These are phyloP conservation scores for Antheraea pernyi DNA, from an alignment of 1,140 invertebrate species.

Conservation along the genomic window DNA sequence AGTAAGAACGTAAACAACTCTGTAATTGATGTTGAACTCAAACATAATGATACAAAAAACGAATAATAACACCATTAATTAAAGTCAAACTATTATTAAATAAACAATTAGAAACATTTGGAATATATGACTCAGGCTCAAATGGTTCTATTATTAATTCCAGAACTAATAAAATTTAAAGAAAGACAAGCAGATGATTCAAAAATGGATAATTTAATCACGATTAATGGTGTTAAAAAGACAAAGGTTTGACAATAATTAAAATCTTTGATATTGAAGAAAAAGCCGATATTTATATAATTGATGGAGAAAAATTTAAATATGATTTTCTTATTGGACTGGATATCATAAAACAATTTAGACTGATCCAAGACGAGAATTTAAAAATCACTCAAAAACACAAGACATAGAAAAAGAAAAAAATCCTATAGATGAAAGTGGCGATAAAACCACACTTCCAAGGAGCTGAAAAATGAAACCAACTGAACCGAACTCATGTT, in stretches of 20 bases:
- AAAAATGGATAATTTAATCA: conserved; percentile 33
- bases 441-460: no score
- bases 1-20: conserved; percentile 27
- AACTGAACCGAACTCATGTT: no score
- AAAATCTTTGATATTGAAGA: conserved; percentile 30
- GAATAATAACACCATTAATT: no score
- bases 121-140: conserved; percentile 46
- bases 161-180: conserved; percentile 37
- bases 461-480: no score
- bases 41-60: conserved; percentile 25
- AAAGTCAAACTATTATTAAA: no score
- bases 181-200: conserved; percentile 16
- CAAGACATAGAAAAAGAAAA: neutral
- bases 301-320: conserved; percentile 38
- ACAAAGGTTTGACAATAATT: conserved; percentile 27
- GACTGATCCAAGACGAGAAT: conserved; percentile 30
- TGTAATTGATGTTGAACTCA: conserved; percentile 23
- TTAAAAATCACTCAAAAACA: conserved; percentile 28
- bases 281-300: conserved; percentile 35
- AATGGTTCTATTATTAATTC: conserved; percentile 45
- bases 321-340: conserved; percentile 44
- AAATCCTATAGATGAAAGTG: no score
- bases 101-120: conserved; percentile 41
- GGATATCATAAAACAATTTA: conserved; percentile 35
- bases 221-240: conserved; percentile 43